Evolutionary conservation across 1,140 invertebrate species (phyloP).

Genomic region (Archegozetes longisetosus): DNA sequence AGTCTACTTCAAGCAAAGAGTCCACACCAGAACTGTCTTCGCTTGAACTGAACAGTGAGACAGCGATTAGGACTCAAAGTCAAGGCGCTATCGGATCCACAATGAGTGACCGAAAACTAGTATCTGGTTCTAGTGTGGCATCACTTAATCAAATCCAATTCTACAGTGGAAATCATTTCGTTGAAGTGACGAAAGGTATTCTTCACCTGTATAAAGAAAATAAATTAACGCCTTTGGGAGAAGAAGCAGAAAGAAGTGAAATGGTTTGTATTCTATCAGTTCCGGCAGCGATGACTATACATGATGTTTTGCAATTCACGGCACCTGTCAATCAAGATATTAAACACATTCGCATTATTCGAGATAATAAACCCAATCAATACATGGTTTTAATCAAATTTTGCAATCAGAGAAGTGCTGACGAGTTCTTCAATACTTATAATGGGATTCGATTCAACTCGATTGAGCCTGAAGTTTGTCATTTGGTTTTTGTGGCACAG

Average conservation of each 20-base stretch:
- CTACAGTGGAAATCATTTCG: constrained; percentile 88
- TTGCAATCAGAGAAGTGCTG: constrained; percentile 48
- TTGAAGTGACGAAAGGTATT: constrained; percentile 89
- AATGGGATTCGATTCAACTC: constrained; percentile 85
- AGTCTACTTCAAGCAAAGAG: background rate
- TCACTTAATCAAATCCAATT: constrained; percentile 38
- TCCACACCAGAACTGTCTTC: background rate
- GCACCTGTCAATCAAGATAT: constrained; percentile 78
- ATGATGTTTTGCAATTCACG: constrained; percentile 85
- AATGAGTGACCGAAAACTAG: background rate
- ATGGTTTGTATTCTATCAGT: constrained; percentile 80
- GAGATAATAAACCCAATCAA: constrained; percentile 68
- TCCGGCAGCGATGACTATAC: constrained; percentile 76
- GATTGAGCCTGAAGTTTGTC: constrained; percentile 77
- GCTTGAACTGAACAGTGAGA: no score
- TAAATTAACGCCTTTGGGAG: constrained; percentile 35
- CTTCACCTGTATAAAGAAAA: constrained; percentile 92
- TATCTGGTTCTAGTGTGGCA: background rate
- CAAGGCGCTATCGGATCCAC: background rate
- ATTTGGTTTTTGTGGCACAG: constrained; percentile 82
- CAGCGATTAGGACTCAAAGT: no score
- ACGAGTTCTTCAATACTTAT: constrained; percentile 80
- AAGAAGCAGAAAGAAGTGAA: constrained; percentile 45
- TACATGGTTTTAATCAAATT: constrained; percentile 59
- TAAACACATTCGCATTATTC: constrained; percentile 75